phyloP scores from a whole-genome alignment of 2,113 vertebrate genomes.

The Arenaria interpres region DNA sequence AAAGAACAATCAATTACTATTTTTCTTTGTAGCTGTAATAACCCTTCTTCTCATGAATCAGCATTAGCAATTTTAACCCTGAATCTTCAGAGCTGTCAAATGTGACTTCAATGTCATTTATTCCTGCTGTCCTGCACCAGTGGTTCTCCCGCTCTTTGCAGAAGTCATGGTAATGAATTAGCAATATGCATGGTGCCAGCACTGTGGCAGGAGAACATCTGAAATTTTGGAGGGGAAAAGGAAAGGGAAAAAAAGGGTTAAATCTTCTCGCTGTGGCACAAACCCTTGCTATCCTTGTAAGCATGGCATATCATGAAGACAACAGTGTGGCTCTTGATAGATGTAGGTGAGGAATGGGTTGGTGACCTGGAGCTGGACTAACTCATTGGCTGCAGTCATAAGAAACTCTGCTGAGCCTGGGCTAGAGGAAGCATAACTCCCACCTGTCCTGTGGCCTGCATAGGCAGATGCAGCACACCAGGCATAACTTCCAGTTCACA shows the following conservation, averaged over 20 bases:
- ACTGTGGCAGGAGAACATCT: background rate
- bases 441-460: background rate
- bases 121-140: background rate
- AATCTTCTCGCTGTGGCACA: background rate
- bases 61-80: background rate
- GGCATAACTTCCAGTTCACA: background rate
- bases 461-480: background rate
- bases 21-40: background rate
- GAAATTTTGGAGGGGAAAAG: background rate
- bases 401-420: background rate
- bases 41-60: background rate
- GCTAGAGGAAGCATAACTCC: background rate
- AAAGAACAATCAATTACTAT: constrained; percentile 1
- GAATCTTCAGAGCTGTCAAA: background rate
- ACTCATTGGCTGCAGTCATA: background rate
- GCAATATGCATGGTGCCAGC: background rate
- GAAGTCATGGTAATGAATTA: background rate
- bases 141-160: background rate
- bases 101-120: background rate
- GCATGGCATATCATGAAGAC: background rate
- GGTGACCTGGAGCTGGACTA: background rate
- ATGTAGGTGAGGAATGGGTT: background rate
- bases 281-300: background rate
- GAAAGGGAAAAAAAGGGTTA: background rate
- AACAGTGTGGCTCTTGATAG: background rate